These are phyloP conservation scores for Ceyx cyanopectus DNA, from an alignment of 2,113 vertebrate species.

Conservation along the genomic window DNA sequence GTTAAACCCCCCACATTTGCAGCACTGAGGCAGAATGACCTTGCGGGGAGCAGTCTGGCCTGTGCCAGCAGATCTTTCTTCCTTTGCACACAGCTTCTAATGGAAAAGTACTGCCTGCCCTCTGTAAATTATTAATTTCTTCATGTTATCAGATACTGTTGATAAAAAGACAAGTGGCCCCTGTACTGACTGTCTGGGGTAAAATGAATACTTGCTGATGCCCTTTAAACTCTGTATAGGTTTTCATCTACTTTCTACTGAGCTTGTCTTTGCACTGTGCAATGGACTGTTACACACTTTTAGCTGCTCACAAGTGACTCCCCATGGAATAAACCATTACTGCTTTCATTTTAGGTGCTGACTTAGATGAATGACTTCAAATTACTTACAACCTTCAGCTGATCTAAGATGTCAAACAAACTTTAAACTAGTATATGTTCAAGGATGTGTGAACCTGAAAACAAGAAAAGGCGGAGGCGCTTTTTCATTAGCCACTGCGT, in stretches of 20 bases:
- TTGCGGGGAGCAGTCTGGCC: constrained; percentile 46
- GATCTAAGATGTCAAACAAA: constrained; percentile 77
- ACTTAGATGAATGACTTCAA: constrained; percentile 75
- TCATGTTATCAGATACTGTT: constrained; percentile 74
- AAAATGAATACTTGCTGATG: constrained; percentile 68
- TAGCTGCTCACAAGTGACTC: constrained; percentile 55
- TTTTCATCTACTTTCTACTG: constrained; percentile 67
- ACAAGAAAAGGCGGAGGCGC: constrained; percentile 29
- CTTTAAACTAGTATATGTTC: constrained; percentile 70
- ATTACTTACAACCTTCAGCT: constrained; percentile 77
- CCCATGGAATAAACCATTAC: constrained; percentile 64
- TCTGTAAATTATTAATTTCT: constrained; percentile 81
- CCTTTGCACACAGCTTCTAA: constrained; percentile 56
- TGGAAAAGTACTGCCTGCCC: constrained; percentile 73
- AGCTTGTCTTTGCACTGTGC: constrained; percentile 32
- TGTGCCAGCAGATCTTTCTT: constrained; percentile 59
- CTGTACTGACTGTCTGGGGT: constrained; percentile 55
- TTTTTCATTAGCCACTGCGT: constrained; percentile 25
- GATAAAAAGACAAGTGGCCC: constrained; percentile 73
- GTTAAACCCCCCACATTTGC: constrained; percentile 57
- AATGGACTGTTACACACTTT: constrained; percentile 58
- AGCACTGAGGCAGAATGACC: constrained; percentile 48
- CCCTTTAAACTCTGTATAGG: constrained; percentile 62
- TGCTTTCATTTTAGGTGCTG: constrained; percentile 76
- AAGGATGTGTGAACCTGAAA: constrained; percentile 68